phyloP scores from a whole-genome alignment of 2,888 invertebrate genomes.

The Drosophila testacea region DNA sequence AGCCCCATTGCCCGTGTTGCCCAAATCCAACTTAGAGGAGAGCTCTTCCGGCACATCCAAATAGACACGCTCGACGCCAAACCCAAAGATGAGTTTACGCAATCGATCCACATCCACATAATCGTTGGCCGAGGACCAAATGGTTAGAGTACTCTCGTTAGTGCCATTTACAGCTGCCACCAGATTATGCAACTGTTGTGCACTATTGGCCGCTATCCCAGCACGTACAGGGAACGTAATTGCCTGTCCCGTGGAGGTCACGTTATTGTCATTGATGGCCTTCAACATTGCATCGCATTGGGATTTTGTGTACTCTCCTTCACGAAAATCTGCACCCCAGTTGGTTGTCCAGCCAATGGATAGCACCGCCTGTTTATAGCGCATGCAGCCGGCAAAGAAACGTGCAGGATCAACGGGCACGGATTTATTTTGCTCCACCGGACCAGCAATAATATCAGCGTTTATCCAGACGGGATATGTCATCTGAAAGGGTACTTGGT shows the following conservation, averaged over 20 bases:
- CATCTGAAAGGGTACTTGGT: constrained; percentile 85
- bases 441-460: constrained; percentile 92
- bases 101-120: constrained; percentile 89
- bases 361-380: constrained; percentile 88
- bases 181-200: constrained; percentile 87
- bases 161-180: constrained; percentile 85
- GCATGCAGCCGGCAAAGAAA: constrained; percentile 88
- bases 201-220: constrained; percentile 89
- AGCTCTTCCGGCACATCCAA: constrained; percentile 91
- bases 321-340: constrained; percentile 86
- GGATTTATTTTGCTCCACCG: constrained; percentile 87
- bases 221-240: constrained; percentile 94
- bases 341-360: constrained; percentile 95
- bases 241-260: constrained; percentile 86
- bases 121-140: constrained; percentile 91
- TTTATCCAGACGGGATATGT: constrained; percentile 93
- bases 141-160: constrained; percentile 88
- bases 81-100: constrained; percentile 88
- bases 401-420: constrained; percentile 87
- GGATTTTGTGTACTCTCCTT: constrained; percentile 87
- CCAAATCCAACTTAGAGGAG: constrained; percentile 85
- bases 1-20: constrained; percentile 39
- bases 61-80: constrained; percentile 90
- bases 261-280: constrained; percentile 85
- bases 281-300: constrained; percentile 90